Percentiles rank a stretch among this genome's conserved stretches.
phyloP scores from a whole-genome alignment of 2,113 vertebrate species.

The Zosterops lateralis region DNA sequence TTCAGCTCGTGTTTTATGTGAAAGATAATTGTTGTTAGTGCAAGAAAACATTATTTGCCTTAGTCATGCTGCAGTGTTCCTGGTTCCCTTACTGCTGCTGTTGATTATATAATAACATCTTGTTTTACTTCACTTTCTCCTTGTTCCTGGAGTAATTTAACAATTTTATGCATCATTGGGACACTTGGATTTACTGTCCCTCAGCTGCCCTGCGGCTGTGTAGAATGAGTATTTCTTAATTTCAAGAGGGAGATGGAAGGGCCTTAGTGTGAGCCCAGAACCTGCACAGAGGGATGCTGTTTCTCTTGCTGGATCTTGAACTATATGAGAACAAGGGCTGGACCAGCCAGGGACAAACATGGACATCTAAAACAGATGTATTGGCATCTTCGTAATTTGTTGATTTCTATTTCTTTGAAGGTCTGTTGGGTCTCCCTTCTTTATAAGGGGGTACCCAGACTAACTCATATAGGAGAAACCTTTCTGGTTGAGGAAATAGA shows the following conservation, averaged over 20 bases:
- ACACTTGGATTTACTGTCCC: neutral
- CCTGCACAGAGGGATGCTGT: accelerated
- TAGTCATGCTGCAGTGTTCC: neutral
- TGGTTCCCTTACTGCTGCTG: neutral
- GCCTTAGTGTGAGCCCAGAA: neutral
- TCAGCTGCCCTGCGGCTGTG: neutral
- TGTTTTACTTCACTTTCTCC: neutral
- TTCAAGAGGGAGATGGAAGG: neutral
- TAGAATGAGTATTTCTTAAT: neutral
- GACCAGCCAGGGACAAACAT: neutral
- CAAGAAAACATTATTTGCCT: neutral
- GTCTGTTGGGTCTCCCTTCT: neutral
- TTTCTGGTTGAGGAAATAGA: neutral
- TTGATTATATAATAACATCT: neutral
- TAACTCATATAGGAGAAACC: neutral
- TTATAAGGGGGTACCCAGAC: neutral
- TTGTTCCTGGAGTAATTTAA: neutral
- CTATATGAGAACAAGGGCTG: neutral
- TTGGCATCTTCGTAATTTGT: neutral
- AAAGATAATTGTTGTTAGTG: neutral
- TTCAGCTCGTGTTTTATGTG: neutral
- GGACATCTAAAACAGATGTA: neutral
- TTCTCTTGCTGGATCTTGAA: neutral
- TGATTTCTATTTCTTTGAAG: neutral
- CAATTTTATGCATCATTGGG: neutral